phyloP scores from a whole-genome alignment of 2,113 vertebrate species.

The Nannobrachium achirus region DNA sequence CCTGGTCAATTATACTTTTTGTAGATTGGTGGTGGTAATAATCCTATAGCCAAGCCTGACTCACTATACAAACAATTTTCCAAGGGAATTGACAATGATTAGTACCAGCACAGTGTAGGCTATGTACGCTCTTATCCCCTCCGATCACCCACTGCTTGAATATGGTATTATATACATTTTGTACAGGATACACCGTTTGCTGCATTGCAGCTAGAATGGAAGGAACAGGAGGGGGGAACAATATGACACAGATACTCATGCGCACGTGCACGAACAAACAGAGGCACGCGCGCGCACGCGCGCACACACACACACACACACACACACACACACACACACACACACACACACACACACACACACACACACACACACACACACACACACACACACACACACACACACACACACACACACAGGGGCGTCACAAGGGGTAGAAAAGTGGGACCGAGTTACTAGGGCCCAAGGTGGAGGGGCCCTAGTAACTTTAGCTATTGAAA shows the following conservation, averaged over 20 bases:
- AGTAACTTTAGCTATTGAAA: too few species aligned
- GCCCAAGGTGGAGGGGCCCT: too few species aligned
- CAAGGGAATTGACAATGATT: too few species aligned
- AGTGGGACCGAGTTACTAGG: too few species aligned
- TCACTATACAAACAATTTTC: too few species aligned
- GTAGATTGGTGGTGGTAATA: too few species aligned
- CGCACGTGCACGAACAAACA: too few species aligned
- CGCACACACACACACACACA: background rate
- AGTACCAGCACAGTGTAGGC: background rate
- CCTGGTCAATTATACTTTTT: too few species aligned
- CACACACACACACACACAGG: conserved; percentile 2
- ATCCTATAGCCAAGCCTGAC: too few species aligned
- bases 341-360: conserved; percentile 6
- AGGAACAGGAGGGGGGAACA: conserved; percentile 20
- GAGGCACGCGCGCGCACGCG: background rate
- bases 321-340: background rate
- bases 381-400: conserved; percentile 8
- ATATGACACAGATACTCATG: conserved; percentile 1
- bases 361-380: conserved; percentile 6
- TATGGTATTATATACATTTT: conserved; percentile 13
- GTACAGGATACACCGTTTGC: conserved; percentile 29
- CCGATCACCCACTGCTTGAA: conserved; percentile 8
- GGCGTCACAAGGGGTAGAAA: too few species aligned
- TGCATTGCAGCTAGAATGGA: conserved; percentile 54
- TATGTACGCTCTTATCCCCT: background rate